Base-by-base conservation (phyloP, 35 echinoderm and acorn worm species). In the Lytechinus variegatus region DNA sequence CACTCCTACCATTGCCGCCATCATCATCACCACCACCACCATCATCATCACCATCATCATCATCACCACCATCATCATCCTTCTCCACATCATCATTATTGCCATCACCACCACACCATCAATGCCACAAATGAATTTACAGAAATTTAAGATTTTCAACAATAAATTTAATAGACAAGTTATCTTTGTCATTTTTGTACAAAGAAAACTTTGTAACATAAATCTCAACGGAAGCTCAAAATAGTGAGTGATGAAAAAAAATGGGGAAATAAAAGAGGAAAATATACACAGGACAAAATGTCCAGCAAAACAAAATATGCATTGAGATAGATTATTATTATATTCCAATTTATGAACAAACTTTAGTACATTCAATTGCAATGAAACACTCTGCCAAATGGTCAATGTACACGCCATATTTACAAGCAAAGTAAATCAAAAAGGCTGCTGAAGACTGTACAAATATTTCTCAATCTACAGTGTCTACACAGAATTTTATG, bases 321-420 rank as follows among this genome's bases (percentile, higher is more conserved):
- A 79, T 24, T 79, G 66, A 79, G 66, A 79, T 79, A 79, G 66
- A 24, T 79, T 79, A 71, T 71, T 71, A 79, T 79, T 79, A 79
- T 79, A 79, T 79, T 79, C 66, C 66, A 79, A 44, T 79, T 79
- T 79, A 79, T 79, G 21, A 79, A 79, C 66, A 79, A 79, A n/a
- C 66, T 79, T 79, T 79, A 79, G 66, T 79, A 79, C 66, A 79
- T 79, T 79, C 13, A 16, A 72, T 79, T 79, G 66, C 66, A 79
- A 79, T 79, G 19, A 79, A 4, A 24, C 66, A 24, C 66, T n/a
- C 4, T 79, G 88, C 52, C 88, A 90, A 90, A 90, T 90, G 52
- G 52, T 79, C 66, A 90, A 90, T 90, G 88, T 90, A 90, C 88
- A 90, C 11, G 88, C 88, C 52, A 44, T 90, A 90, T 90, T 90